A percentile compares a stretch with the other conserved stretches of the same genome.
phyloP scores from a whole-genome alignment of 53 echinoderm and acorn worm genomes.

The Actinopyga echinites region DNA sequence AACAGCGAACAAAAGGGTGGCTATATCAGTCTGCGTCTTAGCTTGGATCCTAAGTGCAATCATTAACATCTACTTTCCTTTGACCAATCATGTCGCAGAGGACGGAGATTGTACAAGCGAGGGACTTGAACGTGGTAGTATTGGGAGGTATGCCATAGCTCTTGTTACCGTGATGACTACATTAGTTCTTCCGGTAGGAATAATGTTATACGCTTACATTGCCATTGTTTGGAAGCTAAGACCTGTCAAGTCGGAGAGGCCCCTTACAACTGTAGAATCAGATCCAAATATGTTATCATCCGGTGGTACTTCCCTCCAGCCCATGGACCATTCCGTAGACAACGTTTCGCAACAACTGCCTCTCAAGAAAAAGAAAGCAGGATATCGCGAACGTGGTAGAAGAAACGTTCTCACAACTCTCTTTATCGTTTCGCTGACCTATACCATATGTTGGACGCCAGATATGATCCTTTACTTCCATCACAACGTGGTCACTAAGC shows the following conservation, averaged over 20 bases:
- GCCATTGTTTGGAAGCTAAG: conserved; percentile 40
- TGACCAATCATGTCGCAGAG: conserved; percentile 21
- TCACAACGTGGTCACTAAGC: too few relatives aligned
- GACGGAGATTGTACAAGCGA: conserved; percentile 40
- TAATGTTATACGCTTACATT: conserved; percentile 70
- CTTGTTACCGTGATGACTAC: conserved; percentile 37
- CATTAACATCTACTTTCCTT: conserved; percentile 42
- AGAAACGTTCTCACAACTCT: conserved; percentile 37
- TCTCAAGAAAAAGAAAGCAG: too few relatives aligned
- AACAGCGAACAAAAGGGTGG: too few relatives aligned
- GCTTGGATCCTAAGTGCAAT: conserved; percentile 39
- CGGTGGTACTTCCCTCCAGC: not conserved
- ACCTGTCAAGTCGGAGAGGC: conserved; percentile 13
- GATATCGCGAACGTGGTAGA: too few relatives aligned
- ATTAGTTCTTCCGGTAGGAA: conserved; percentile 49
- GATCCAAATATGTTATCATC: not conserved
- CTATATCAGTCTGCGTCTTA: too few relatives aligned
- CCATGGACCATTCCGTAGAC: conserved; percentile 4
- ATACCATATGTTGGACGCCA: too few relatives aligned
- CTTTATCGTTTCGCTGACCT: conserved; percentile 27
- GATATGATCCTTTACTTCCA: too few relatives aligned
- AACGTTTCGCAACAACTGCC: too few relatives aligned
- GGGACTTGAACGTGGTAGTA: conserved; percentile 10
- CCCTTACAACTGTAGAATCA: not conserved
- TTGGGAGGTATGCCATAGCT: conserved; percentile 26